Base-by-base conservation (phyloP, 1,140 invertebrate genomes). In the Lethrus apterus region DNA sequence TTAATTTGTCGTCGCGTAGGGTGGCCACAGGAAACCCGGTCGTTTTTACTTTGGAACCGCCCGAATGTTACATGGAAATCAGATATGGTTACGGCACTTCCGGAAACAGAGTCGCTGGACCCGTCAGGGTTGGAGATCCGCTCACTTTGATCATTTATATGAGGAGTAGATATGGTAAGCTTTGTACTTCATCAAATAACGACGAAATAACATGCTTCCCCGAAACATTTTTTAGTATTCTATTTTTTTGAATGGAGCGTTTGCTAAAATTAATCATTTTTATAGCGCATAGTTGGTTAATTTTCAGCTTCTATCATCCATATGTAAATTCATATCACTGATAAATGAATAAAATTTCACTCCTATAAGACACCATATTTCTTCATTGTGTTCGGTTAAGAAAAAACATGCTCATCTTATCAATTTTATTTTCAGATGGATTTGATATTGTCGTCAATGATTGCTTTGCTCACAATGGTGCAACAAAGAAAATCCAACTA, bases 371-470 rank as follows among this genome's bases (percentile, higher is more conserved):
- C n/a, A n/a, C n/a, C n/a, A n/a, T n/a, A n/a, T n/a, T n/a, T n/a
- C n/a, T n/a, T n/a, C n/a, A n/a, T n/a, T n/a, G n/a, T n/a, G n/a
- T n/a, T n/a, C n/a, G n/a, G n/a, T n/a, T n/a, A n/a, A n/a, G n/a
- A n/a, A n/a, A n/a, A n/a, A n/a, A n/a, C n/a, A n/a, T n/a, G n/a
- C n/a, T n/a, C n/a, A n/a, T n/a, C n/a, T n/a, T n/a, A n/a, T n/a
- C n/a, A n/a, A n/a, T n/a, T n/a, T n/a, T n/a, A n/a, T 55, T 67
- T 72, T 46, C 70, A 93, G 88, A 93, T 70, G 90, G 90, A 45
- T 95, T 93, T 61, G 91, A 95, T 63, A 91, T 95, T 50, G 87
- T 93, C n/a, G 90, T 95, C 3, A 95, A 93, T 63, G 90, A 94
- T 64, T 95, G 91, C 65, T 91, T 84, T 61, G 90, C 91, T 0